Evolutionary conservation across 2,797 vertebrate genomes (phyloP).

Genomic region (Ibycter americanus): DNA sequence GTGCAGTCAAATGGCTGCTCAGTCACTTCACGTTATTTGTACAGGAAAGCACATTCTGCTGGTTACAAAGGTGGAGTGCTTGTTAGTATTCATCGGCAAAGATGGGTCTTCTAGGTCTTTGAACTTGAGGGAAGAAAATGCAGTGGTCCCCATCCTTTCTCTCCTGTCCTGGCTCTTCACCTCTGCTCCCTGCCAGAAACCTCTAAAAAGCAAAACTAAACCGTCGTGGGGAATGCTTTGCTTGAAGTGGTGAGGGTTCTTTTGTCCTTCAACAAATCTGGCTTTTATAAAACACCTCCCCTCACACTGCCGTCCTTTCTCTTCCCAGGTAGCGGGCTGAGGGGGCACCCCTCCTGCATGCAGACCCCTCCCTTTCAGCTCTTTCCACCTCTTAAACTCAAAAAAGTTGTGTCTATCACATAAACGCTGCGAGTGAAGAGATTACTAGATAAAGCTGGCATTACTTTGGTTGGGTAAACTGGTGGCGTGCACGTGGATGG

Average conservation of each 20-base stretch:
- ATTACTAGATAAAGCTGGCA: background rate
- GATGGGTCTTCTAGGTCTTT: background rate
- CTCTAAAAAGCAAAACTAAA: background rate
- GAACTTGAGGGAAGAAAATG: background rate
- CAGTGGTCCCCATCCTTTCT: background rate
- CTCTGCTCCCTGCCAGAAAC: background rate
- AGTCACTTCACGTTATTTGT: background rate
- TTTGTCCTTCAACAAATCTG: background rate
- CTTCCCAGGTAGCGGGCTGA: rapidly evolving
- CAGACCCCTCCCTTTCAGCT: background rate
- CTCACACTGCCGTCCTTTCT: background rate
- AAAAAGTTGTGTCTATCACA: background rate
- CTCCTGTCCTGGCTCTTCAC: background rate
- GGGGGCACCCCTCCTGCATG: rapidly evolving
- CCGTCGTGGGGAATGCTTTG: background rate
- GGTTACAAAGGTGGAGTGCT: background rate
- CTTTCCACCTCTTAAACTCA: background rate
- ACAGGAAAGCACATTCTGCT: background rate
- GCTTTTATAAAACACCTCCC: background rate
- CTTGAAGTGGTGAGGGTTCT: background rate
- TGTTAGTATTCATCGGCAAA: background rate
- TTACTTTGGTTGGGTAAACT: background rate
- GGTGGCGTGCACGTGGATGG: rapidly evolving
- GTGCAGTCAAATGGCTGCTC: background rate
- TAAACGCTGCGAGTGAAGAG: background rate